These are phyloP conservation scores for Cotesia typhae DNA, from an alignment of 1,140 invertebrate genomes.

Conservation along the genomic window DNA sequence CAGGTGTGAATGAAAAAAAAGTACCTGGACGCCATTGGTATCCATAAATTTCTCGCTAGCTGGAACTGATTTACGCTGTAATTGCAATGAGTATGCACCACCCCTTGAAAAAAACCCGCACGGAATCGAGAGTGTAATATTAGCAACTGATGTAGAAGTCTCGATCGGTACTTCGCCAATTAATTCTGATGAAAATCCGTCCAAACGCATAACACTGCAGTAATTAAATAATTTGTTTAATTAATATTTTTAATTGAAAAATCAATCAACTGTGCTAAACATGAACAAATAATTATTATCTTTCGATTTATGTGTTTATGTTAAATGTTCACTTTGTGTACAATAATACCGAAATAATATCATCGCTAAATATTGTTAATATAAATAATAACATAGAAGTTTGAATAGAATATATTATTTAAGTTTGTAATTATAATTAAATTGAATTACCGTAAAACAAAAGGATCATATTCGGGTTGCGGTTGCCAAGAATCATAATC, in stretches of 20 bases:
- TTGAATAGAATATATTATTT: background rate
- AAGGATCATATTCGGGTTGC: constrained; percentile 40
- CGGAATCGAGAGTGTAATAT: constrained; percentile 68
- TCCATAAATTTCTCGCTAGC: constrained; percentile 51
- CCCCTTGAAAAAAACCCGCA: constrained; percentile 76
- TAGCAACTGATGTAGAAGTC: constrained; percentile 46
- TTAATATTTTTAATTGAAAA: too few species aligned
- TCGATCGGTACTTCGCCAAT: constrained; percentile 57
- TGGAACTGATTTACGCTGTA: constrained; percentile 60
- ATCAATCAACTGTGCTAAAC: too few species aligned
- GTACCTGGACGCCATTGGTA: constrained; percentile 54
- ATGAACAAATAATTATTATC: background rate
- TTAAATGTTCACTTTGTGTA: constrained; percentile 5
- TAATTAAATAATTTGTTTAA: constrained; percentile 12
- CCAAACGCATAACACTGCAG: constrained; percentile 54
- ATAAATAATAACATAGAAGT: background rate
- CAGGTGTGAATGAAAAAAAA: background rate
- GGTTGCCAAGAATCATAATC: constrained; percentile 37
- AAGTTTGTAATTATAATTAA: background rate
- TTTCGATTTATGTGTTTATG: constrained; percentile 3
- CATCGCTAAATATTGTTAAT: background rate
- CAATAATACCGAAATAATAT: too few species aligned
- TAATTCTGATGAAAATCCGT: constrained; percentile 58
- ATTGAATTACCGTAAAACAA: constrained; percentile 48
- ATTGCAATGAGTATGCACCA: constrained; percentile 65